A percentile compares a stretch with the other conserved stretches of the same genome.
phyloP scores from a whole-genome alignment of 2,113 vertebrate genomes.

The Sinocyclocheilus rhinocerous region DNA sequence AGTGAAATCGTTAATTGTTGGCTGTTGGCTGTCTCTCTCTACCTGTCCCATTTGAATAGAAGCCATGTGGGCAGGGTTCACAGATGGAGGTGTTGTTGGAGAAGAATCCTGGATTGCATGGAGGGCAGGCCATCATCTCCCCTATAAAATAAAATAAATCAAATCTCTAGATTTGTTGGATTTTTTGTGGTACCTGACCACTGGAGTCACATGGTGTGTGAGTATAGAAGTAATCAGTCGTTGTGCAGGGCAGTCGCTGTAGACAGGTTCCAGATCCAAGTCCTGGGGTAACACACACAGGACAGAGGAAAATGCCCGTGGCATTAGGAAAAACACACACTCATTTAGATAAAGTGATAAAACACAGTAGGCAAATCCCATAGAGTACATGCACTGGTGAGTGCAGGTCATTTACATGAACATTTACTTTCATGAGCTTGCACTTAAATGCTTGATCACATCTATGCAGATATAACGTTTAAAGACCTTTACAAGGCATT shows the following conservation, averaged over 20 bases:
- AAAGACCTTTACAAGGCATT: background rate
- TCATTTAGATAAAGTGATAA: conserved; percentile 63
- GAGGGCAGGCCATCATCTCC: conserved; percentile 81
- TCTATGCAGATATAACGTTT: conserved; percentile 39
- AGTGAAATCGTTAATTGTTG: background rate
- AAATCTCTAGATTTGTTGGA: background rate
- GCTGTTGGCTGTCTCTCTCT: conserved; percentile 26
- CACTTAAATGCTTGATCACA: conserved; percentile 45
- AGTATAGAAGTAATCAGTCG: conserved; percentile 92
- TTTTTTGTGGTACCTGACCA: conserved; percentile 78
- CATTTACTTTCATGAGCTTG: conserved; percentile 31
- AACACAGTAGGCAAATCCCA: conserved; percentile 25
- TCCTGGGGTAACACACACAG: conserved; percentile 62
- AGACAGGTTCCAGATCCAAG: conserved; percentile 84
- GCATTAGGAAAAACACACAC: conserved; percentile 51
- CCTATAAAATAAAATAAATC: conserved; percentile 55
- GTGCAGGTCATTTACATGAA: conserved; percentile 53
- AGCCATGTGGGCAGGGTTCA: conserved; percentile 80
- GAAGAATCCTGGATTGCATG: conserved; percentile 94
- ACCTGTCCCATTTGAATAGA: conserved; percentile 92
- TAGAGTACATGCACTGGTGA: background rate
- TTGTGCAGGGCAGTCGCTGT: conserved; percentile 82
- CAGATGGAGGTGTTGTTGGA: conserved; percentile 80
- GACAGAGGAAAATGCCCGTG: conserved; percentile 31
- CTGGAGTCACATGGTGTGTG: conserved; percentile 85